Base-by-base conservation (phyloP, 92 coral and sea anemone genomes). In the Bergia sp. region DNA sequence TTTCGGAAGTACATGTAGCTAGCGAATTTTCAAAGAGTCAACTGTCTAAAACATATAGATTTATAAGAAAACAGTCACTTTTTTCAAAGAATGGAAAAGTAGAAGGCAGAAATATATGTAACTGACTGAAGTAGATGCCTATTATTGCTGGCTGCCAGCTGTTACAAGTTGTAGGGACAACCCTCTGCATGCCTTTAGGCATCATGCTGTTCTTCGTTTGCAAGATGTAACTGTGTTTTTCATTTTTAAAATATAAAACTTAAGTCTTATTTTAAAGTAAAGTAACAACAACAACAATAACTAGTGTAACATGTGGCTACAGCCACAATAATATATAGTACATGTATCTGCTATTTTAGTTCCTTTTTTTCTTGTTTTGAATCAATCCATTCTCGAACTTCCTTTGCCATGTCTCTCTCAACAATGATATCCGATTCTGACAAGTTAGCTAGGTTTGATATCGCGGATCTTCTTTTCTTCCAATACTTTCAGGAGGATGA, bases 381-480 rank as follows among this genome's bases (percentile, higher is more conserved):
- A 73, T 73, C 77, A 73, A 73, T 73, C 77, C 77, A 73, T 73
- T 73, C 77, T 73, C 15, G 77, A 37, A 73, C 77, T 73, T 37
- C 77, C 77, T 73, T 73, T 73, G 77, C 77, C 37, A 73, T 73
- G 77, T 73, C 77, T 73, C 77, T 73, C 77, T 73, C 77, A 73
- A 73, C 77, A 37, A 40, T 73, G 77, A 73, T 37, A 73, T 73
- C 77, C 37, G 77, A 73, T 73, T 73, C 41, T 73, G 77, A 73
- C 77, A 73, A 73, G 77, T 73, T 73, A 73, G 77, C 77, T 73
- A 73, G 77, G 77, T 82, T 87, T 77, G 78, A 87, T 74, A 87
- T 77, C 90, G 71, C 90, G 80, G 81, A 78, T 39, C 72, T 40
- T 77, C 81, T 57, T 87, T 66, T 87, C 90, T 43, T 87, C 90